Evolutionary conservation across 2,797 vertebrate species (phyloP), one percentile per base, ranked within the genome.

Genomic region (Acanthornis magna): DNA sequence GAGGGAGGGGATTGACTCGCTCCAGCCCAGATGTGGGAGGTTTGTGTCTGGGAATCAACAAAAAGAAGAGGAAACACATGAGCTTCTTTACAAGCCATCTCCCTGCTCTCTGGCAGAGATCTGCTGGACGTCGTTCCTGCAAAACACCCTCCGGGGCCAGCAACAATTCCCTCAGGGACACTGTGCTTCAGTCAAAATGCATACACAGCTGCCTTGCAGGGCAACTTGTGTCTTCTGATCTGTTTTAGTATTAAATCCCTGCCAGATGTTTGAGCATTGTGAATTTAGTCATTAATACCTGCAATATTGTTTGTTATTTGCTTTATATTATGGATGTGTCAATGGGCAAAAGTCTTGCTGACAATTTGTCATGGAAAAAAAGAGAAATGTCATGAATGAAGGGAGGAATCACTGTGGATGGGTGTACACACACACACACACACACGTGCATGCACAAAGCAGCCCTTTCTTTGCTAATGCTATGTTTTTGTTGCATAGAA

Each of bases 131-230:
- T 81, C 32, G 38, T 47, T 72, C 54, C 50, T 75, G 29, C 36
- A n/a, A 57, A 78, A 29, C 36, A 74, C 38, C 20, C 20, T 23
- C 62, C 20, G 40, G 11, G 38, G 16, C 29, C 45, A 91, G 40
- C 23, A 83, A 11, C 1, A 2, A 9, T n/a, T 42, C 36, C 26
- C 2, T 0, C 1, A 7, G 32, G 38, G 76, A 80, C 30, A 16
- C 6, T 1, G 5, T 54, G 20, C 47, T 82, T 58, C 42, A 47
- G 54, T 12, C 6, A 6, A 65, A 42, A n/a, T 21, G 40, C n/a
- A 18, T 38, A 53, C 8, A 12, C 9, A 57, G 47, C 27, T 29
- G 2, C 65, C 32, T 48, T 6, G 1, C n/a, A 63, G 51, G 47
- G 34, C 43, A 50, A 55, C 43, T 40, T 1, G 17, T n/a, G 1